These are phyloP conservation scores for Portunus trituberculatus DNA, from an alignment of 1,140 invertebrate species.

Conservation along the genomic window DNA sequence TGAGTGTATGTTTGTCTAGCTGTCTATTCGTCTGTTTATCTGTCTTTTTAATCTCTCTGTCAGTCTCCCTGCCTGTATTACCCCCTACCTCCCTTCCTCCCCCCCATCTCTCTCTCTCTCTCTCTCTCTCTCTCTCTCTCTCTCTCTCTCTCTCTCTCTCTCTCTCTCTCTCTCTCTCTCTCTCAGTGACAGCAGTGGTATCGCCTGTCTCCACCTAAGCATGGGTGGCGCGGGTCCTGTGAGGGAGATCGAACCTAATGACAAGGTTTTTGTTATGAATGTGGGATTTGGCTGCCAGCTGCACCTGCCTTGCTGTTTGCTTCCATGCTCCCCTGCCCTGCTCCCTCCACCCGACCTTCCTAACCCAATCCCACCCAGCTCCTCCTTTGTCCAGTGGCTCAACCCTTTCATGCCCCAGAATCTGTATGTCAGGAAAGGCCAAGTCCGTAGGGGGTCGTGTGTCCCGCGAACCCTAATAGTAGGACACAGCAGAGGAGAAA, in stretches of 20 bases:
- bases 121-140: no score
- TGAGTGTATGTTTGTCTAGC: no score
- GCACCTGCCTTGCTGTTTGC: not conserved
- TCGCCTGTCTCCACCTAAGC: no score
- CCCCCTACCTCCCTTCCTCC: not conserved
- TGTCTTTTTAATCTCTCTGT: not conserved
- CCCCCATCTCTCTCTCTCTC: not conserved
- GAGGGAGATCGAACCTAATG: conserved; percentile 7
- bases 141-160: not conserved
- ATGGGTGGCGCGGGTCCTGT: not conserved
- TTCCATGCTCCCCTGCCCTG: not conserved
- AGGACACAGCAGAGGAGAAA: not conserved
- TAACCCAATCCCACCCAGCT: not conserved
- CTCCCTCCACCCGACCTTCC: not conserved
- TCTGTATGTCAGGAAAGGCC: no score
- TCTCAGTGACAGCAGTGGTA: not conserved
- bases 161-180: not conserved
- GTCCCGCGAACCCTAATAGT: not conserved
- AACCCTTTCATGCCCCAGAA: not conserved
- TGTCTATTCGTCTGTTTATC: not conserved
- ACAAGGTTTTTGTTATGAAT: conserved; percentile 23
- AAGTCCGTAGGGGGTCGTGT: not conserved
- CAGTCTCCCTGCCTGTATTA: not conserved
- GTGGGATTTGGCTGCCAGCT: not conserved
- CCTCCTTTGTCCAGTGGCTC: not conserved